phyloP scores from a whole-genome alignment of 2,797 vertebrate species.

The Cyprinodon diabolis region DNA sequence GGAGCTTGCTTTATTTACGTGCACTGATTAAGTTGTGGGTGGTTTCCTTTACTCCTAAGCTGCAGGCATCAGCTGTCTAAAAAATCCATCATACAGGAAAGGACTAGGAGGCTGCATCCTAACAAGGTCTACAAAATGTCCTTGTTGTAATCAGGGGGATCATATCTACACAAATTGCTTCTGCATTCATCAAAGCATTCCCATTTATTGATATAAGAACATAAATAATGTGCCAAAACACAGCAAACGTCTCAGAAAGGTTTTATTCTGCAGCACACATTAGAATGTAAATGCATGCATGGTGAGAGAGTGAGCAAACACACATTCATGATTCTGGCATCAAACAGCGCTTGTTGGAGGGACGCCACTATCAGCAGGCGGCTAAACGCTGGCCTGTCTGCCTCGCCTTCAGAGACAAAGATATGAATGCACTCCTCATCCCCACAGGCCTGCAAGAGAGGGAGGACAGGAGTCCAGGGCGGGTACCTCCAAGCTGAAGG shows the following conservation, averaged over 20 bases:
- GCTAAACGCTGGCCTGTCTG: constrained; percentile 54
- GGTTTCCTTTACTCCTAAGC: neutral
- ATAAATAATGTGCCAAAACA: neutral
- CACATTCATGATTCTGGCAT: constrained; percentile 51
- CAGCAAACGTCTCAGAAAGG: constrained; percentile 14
- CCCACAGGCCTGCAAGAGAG: neutral
- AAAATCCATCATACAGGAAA: neutral
- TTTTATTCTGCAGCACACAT: constrained; percentile 13
- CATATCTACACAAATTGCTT: neutral
- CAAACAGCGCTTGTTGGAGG: constrained; percentile 34
- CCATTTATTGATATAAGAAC: neutral
- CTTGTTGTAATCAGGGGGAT: neutral
- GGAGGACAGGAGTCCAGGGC: neutral
- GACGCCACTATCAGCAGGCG: constrained; percentile 53
- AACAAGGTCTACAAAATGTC: neutral
- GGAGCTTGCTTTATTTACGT: neutral
- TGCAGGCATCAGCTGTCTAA: neutral
- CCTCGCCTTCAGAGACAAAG: constrained; percentile 7
- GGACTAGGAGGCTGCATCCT: too few relatives aligned
- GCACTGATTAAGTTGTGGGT: neutral
- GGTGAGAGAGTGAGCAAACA: constrained; percentile 44
- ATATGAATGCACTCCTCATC: neutral
- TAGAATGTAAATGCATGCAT: constrained; percentile 47
- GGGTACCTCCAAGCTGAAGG: neutral
- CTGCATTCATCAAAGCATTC: neutral